Evolutionary conservation across 2,888 invertebrate species (phyloP).

Genomic region (Tetragonisca angustula): DNA sequence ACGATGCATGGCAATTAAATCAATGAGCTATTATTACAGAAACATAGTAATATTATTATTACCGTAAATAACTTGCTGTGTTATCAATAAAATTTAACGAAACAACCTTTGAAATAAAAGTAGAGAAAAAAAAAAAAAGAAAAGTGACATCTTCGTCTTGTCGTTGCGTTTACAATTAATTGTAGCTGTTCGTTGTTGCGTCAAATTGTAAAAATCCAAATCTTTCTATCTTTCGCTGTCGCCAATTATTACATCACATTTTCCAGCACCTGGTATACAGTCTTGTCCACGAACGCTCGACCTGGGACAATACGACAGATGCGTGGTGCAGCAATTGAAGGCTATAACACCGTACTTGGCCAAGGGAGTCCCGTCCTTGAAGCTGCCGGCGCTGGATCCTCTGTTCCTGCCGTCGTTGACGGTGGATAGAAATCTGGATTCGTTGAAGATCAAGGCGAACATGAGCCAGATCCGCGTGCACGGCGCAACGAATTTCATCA

Average conservation of each 20-base stretch:
- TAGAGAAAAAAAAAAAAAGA: no score
- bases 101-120: no score
- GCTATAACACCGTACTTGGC: slow-evolving; percentile 86
- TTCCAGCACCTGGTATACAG: slow-evolving; percentile 78
- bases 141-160: no score
- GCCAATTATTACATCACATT: background rate
- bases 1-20: no score
- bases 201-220: background rate
- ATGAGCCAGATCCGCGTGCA: slow-evolving; percentile 88
- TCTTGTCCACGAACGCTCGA: slow-evolving; percentile 74
- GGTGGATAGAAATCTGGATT: slow-evolving; percentile 89
- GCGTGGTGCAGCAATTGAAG: slow-evolving; percentile 88
- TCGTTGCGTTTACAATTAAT: no score
- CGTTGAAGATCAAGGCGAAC: slow-evolving; percentile 89
- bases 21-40: no score
- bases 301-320: slow-evolving; percentile 82
- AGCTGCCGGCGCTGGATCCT: slow-evolving; percentile 90
- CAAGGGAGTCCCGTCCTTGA: slow-evolving; percentile 89
- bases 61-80: no score
- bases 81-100: no score
- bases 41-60: no score
- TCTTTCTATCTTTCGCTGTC: background rate
- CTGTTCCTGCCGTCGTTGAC: slow-evolving; percentile 89
- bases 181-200: no score
- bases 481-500: slow-evolving; percentile 88